These are phyloP conservation scores for Tokudaia muenninki DNA, from an alignment of 2,797 vertebrate genomes.

Conservation along the genomic window DNA sequence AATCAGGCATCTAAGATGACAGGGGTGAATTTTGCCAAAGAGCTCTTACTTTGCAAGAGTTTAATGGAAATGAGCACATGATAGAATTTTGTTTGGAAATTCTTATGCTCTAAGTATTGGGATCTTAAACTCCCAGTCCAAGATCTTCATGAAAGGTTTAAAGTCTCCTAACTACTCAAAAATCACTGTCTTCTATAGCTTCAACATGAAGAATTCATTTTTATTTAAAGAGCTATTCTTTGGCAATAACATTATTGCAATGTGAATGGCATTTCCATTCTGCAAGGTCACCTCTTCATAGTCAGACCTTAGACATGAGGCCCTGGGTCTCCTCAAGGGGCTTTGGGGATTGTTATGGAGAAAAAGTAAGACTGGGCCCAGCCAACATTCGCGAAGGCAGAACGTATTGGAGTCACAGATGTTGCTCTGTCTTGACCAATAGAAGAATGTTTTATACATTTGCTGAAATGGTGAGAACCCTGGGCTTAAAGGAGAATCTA, in stretches of 20 bases:
- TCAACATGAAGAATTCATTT: neutral
- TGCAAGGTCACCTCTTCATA: neutral
- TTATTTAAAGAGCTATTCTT: neutral
- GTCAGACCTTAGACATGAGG: neutral
- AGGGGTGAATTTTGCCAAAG: neutral
- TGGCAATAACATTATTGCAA: conserved; percentile 17
- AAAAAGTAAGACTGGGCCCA: neutral
- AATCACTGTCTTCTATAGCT: neutral
- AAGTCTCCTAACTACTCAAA: neutral
- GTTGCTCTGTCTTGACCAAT: neutral
- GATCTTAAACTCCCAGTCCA: neutral
- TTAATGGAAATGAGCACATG: neutral
- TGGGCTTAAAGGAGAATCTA: neutral
- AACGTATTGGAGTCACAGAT: neutral
- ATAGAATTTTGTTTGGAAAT: neutral
- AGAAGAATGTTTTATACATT: neutral
- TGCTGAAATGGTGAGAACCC: neutral
- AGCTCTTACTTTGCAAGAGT: neutral
- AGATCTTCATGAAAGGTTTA: neutral
- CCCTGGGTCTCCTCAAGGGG: neutral
- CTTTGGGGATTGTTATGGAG: neutral
- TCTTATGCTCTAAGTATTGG: neutral
- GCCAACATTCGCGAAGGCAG: neutral
- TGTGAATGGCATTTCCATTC: conserved; percentile 48
- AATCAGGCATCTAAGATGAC: neutral